Evolutionary conservation across 2,888 invertebrate species (phyloP), one percentile per base, ranked within the genome.

Genomic region (Aelia acuminata): DNA sequence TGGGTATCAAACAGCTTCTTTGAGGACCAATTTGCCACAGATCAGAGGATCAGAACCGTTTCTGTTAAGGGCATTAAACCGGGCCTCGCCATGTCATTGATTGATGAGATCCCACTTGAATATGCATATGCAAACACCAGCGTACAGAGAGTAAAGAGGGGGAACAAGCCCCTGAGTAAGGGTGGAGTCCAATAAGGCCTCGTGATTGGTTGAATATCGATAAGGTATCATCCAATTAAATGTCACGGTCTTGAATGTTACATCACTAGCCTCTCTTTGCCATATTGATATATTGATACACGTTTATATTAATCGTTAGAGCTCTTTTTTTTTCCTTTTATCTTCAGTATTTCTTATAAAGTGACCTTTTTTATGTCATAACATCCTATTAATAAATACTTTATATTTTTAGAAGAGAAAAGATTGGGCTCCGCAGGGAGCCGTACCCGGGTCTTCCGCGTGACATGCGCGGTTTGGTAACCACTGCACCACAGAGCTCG

Each of bases 11-110:
- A 80, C 43, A 47, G n/a, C 10, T 31, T 26, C 63, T 70, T 70
- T 70, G 63, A 70, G 43, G n/a, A 80, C 80, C 80, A 80, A 80
- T 80, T 80, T 80, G 43, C n/a, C 22, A 80, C 43, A 80, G 43
- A 80, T 80, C 80, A 80, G 39, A n/a, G 80, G 80, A 80, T 80
- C 43, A 80, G 43, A n/a, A 47, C 39, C 80, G 43, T 80, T 80
- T 80, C 43, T 47, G n/a, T 80, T 80, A 80, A 80, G 80, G 80
- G 11, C n/a, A 80, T 80, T 80, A 80, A 43, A 47, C 43, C 22
- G 43, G n/a, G 43, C n/a, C 35, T 47, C 80, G 43, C 80, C 43
- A 47, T 80, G 80, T 80, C 63, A 70, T 70, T 70, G 63, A 70
- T 70, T 70, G 63, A 70, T 70, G 43, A 39, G 80, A 47, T 22